phyloP scores from a whole-genome alignment of 2,797 vertebrate genomes.

The Syncerus caffer region DNA sequence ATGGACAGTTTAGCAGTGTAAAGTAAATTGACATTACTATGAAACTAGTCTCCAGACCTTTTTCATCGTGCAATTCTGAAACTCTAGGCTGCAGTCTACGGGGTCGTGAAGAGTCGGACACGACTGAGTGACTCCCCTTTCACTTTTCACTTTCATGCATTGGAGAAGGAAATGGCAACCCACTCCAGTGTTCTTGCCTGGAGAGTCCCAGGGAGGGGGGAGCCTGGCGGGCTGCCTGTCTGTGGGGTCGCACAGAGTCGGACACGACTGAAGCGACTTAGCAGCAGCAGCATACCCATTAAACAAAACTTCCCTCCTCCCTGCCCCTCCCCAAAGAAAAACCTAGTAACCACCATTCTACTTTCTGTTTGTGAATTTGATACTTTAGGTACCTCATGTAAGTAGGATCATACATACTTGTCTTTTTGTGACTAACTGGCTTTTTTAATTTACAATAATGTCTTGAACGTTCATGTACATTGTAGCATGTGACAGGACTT shows the following conservation, averaged over 20 bases:
- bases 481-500: background rate
- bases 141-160: too few species aligned
- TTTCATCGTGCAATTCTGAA: background rate
- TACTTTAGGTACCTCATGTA: background rate
- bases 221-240: too few species aligned
- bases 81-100: background rate
- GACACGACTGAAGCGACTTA: too few species aligned
- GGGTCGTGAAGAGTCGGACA: too few species aligned
- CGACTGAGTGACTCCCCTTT: too few species aligned
- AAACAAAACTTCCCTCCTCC: background rate
- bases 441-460: conserved; percentile 32
- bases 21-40: conserved; percentile 2
- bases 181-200: too few species aligned
- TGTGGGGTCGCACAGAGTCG: too few species aligned
- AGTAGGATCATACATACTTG: background rate
- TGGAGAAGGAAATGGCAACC: too few species aligned
- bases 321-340: background rate
- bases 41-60: background rate
- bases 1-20: background rate
- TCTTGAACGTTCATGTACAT: background rate
- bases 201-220: too few species aligned
- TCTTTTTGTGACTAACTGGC: background rate
- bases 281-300: background rate
- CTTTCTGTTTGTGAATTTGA: conserved; percentile 33
- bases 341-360: background rate